phyloP scores from a whole-genome alignment of 2,888 invertebrate genomes.

The Apoderus coryli region DNA sequence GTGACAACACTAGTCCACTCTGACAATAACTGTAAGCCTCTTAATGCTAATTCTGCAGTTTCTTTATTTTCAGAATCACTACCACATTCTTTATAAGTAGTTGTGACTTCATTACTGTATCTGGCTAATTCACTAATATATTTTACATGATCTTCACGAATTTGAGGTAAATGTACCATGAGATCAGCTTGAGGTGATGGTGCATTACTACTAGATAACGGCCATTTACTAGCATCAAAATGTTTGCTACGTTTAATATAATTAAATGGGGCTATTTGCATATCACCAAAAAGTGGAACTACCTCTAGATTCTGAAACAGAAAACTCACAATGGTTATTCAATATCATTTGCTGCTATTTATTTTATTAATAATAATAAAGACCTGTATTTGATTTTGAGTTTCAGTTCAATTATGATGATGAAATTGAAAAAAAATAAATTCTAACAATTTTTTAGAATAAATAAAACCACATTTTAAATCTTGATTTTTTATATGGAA shows the following conservation, averaged over 20 bases:
- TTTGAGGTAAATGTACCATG: slow-evolving; percentile 87
- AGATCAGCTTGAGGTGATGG: slow-evolving; percentile 86
- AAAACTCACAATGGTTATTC: no score
- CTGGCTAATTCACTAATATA: slow-evolving; percentile 92
- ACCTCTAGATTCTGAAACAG: slow-evolving; percentile 76
- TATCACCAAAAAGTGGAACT: slow-evolving; percentile 93
- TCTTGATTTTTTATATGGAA: no score
- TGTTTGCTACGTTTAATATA: slow-evolving; percentile 91
- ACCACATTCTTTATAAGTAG: slow-evolving; percentile 84
- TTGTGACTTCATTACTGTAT: slow-evolving; percentile 80
- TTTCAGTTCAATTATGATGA: no score
- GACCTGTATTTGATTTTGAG: no score
- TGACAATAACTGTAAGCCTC: slow-evolving; percentile 84
- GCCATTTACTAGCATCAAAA: slow-evolving; percentile 87
- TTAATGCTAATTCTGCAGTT: slow-evolving; percentile 78
- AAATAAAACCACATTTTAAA: no score
- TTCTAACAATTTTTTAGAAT: no score
- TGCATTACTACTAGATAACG: slow-evolving; percentile 65
- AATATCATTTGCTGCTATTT: no score
- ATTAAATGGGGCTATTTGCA: slow-evolving; percentile 98
- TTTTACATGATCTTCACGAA: slow-evolving; percentile 91
- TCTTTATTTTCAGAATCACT: slow-evolving; percentile 85
- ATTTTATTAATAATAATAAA: no score
- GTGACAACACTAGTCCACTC: slow-evolving; percentile 96
- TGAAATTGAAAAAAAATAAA: no score